Percentiles rank a stretch among this genome's conserved stretches.
Conservation (phyloP, 2,113 vertebrate genomes). For the Alouatta palliata region DNA sequence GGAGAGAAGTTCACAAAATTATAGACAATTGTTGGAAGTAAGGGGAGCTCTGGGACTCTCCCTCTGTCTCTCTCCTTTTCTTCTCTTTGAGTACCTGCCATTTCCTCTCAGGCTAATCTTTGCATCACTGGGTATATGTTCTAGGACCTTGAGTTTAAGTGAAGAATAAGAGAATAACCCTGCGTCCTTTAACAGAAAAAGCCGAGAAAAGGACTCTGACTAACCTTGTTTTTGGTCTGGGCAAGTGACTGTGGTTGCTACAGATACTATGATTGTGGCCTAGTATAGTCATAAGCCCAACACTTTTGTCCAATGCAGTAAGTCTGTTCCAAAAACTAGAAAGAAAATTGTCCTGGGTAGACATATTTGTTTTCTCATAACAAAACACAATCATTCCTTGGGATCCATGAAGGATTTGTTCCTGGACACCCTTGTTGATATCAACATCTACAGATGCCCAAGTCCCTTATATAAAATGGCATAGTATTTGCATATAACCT, state of each 20-base stretch:
- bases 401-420: neutral
- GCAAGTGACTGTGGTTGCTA: neutral
- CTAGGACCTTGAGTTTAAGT: neutral
- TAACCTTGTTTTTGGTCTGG: neutral
- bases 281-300: neutral
- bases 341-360: neutral
- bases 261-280: neutral
- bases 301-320: neutral
- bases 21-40: neutral
- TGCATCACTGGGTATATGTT: neutral
- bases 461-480: neutral
- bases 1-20: neutral
- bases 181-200: neutral
- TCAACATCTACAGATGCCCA: neutral
- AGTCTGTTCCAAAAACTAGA: neutral
- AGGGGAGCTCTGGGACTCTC: neutral
- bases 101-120: neutral
- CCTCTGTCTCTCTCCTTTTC: neutral
- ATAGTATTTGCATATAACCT: neutral
- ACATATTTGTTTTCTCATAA: neutral
- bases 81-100: neutral
- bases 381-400: neutral
- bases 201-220: neutral
- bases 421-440: neutral
- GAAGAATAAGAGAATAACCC: neutral